Base-by-base conservation (phyloP, 2,888 invertebrate genomes). In the Brenthis ino region DNA sequence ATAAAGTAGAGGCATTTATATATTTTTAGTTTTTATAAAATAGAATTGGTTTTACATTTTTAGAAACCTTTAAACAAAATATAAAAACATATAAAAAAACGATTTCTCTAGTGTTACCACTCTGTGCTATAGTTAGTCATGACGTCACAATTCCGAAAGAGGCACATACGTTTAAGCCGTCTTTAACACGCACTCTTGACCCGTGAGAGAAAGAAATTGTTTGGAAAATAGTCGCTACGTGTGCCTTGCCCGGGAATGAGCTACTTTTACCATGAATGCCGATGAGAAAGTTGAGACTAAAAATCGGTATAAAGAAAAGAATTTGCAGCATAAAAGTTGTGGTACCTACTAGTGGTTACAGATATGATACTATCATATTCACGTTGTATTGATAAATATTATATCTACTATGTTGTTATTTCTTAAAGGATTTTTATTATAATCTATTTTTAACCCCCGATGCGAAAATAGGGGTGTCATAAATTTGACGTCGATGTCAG, bases 101-200 rank as follows among this genome's bases (percentile, higher is more conserved):
- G 8, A 37, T 37, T 3, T 0, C 43, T 60, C 54, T 43, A 65
- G 43, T 64, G 55, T 28, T 6, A 24, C n/a, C 61, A 58, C 53
- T 73, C 71, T 74, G 43, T 70, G 56, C 48, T 48, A 74, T 63
- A 67, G 56, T 78, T 69, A 72, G 72, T 65, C 72, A 70, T 83
- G 80, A 83, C 81, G 80, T 82, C 80, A 81, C 73, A 75, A 70
- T 74, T 72, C 73, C 58, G 67, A 64, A 67, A 71, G 69, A 65
- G 50, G 68, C 68, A 67, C 71, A 69, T 60, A 69, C 67, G 71
- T 65, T 79, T 81, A 80, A 80, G 75, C 77, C 78, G 79, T 84
- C 77, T 84, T 84, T 82, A 84, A 74, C 86, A 83, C 86, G 85
- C 85, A 87, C 88, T 84, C 87, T 81, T 84, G 85, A 84, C 79